A percentile compares a stretch with the other conserved stretches of the same genome.
Evolutionary conservation across 2,113 vertebrate species (phyloP).

Genomic region (Vulpes vulpes): DNA sequence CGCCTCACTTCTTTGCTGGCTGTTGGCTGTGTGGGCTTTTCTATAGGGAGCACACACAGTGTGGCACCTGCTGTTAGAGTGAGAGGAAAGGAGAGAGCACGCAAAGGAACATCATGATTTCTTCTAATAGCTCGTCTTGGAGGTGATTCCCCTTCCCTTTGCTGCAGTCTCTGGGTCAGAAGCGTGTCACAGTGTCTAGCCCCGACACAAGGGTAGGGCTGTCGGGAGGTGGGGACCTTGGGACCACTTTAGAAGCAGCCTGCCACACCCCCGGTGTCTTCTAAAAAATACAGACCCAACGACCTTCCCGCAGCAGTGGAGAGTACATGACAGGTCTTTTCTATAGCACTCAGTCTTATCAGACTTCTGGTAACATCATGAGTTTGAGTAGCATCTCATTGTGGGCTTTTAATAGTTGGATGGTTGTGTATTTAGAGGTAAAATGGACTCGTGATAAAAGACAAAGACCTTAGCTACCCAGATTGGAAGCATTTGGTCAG

Average conservation of each 20-base stretch:
- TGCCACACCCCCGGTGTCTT: no score
- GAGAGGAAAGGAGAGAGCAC: not conserved
- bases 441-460: not conserved
- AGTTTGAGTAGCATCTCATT: not conserved
- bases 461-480: not conserved
- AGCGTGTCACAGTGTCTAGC: not conserved
- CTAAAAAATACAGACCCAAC: not conserved
- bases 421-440: not conserved
- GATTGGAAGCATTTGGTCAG: not conserved
- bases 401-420: not conserved
- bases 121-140: not conserved
- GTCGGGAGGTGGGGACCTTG: not conserved
- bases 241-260: not conserved
- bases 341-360: not conserved
- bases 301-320: no score
- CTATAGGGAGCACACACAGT: not conserved
- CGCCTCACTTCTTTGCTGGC: not conserved
- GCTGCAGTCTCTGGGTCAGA: not conserved
- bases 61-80: not conserved
- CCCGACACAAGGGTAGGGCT: no score
- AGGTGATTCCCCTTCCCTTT: not conserved
- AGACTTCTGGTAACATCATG: not conserved
- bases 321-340: not conserved
- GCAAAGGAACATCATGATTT: not conserved
- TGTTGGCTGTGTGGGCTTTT: not conserved